Evolutionary conservation across 1,140 invertebrate species (phyloP).

Genomic region (Zaprionus inermis): DNA sequence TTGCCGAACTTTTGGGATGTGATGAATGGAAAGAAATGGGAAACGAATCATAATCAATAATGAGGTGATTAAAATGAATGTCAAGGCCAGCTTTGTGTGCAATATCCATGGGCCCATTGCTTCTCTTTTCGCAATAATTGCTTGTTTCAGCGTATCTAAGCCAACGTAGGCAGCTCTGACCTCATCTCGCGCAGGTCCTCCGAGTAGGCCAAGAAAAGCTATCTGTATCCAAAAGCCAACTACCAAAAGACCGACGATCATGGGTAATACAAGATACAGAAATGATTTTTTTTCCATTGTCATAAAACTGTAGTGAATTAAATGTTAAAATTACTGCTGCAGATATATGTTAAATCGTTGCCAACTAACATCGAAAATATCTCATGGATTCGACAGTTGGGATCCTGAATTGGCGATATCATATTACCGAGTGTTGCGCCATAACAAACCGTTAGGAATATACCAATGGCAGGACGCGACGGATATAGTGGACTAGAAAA

Average conservation of each 20-base stretch:
- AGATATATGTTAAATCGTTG: not conserved
- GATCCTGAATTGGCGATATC: conserved; percentile 50
- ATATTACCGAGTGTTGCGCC: conserved; percentile 34
- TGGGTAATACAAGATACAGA: not conserved
- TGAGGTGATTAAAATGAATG: conserved; percentile 17
- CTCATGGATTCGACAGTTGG: conserved; percentile 16
- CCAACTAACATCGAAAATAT: conserved; percentile 15
- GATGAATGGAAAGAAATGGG: not conserved
- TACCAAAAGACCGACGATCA: conserved; percentile 2
- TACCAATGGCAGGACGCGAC: conserved; percentile 39
- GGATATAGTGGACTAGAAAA: conserved; percentile 49
- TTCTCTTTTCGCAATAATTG: conserved; percentile 10
- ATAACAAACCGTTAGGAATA: conserved; percentile 55
- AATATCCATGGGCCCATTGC: conserved; percentile 32
- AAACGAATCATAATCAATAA: conserved; percentile 1
- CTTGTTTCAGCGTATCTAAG: not conserved
- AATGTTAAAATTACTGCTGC: too few relatives aligned
- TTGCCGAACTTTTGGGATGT: not conserved
- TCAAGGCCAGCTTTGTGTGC: not conserved
- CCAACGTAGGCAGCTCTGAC: not conserved
- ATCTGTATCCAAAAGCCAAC: conserved; percentile 48
- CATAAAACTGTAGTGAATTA: not conserved
- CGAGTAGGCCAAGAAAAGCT: conserved; percentile 38
- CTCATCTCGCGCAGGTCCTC: conserved; percentile 13
- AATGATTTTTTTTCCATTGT: not conserved